These are phyloP conservation scores for Seriola aureovittata DNA, from an alignment of 2,113 vertebrate species.

Conservation along the genomic window DNA sequence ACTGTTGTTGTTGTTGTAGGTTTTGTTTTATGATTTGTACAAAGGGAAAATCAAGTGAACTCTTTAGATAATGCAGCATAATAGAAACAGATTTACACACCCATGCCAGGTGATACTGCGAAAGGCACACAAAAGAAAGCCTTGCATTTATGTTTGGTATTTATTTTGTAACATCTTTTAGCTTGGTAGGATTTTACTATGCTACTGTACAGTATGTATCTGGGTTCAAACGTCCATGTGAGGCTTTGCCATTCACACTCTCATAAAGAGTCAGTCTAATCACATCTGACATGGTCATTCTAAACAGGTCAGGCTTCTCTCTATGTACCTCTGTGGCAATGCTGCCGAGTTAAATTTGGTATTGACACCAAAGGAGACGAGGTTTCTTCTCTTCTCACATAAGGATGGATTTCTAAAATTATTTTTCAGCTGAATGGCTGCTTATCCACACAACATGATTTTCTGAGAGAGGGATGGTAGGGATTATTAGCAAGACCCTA, in stretches of 20 bases:
- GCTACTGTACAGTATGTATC: not conserved
- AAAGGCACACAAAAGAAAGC: not conserved
- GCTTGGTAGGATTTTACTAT: not conserved
- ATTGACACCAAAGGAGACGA: not conserved
- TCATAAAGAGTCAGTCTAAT: not conserved
- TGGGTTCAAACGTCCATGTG: not conserved
- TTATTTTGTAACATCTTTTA: not conserved
- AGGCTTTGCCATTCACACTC: not conserved
- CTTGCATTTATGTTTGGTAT: not conserved
- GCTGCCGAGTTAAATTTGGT: not conserved
- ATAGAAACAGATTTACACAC: not conserved
- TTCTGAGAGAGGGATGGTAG: slow-evolving; percentile 5
- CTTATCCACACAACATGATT: slow-evolving; percentile 35
- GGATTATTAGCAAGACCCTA: slow-evolving; percentile 35
- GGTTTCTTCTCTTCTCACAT: slow-evolving; percentile 3
- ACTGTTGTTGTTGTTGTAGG: not conserved
- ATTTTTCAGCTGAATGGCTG: slow-evolving; percentile 35
- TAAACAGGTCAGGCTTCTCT: not conserved
- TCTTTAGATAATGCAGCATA: not conserved
- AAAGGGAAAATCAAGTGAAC: not conserved
- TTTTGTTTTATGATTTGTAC: not conserved
- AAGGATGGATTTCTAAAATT: slow-evolving; percentile 2
- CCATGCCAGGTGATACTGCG: not conserved
- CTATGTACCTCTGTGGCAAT: not conserved
- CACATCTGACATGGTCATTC: not conserved